These are phyloP conservation scores for Mythimna vitellina DNA, from an alignment of 2,888 invertebrate genomes.

Conservation along the genomic window DNA sequence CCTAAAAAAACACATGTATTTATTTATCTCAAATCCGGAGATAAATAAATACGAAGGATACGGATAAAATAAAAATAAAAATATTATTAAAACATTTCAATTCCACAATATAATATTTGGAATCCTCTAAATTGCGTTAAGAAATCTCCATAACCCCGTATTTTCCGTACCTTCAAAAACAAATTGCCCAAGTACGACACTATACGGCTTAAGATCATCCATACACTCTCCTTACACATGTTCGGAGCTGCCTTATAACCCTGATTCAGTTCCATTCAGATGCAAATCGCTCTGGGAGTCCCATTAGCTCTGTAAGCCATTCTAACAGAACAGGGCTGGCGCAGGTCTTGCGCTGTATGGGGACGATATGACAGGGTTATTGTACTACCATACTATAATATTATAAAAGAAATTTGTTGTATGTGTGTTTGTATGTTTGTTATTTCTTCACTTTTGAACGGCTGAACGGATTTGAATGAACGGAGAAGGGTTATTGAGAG, in stretches of 20 bases:
- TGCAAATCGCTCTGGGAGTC: constrained; percentile 60
- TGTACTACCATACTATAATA: neutral
- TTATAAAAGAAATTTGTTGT: too few species aligned
- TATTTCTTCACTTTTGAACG: too few species aligned
- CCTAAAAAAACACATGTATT: too few species aligned
- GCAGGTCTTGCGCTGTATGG: neutral
- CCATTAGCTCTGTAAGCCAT: constrained; percentile 61
- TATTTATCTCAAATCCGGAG: too few species aligned
- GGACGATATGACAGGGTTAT: constrained; percentile 1
- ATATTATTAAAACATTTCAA: too few species aligned
- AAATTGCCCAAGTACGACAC: constrained; percentile 21
- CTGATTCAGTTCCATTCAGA: constrained; percentile 60
- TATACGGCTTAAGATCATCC: constrained; percentile 49
- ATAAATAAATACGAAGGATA: too few species aligned
- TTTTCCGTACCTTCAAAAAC: constrained; percentile 1
- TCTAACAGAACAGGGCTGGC: constrained; percentile 55
- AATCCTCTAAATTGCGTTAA: too few species aligned
- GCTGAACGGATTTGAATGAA: too few species aligned
- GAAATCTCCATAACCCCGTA: neutral
- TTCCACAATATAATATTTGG: too few species aligned
- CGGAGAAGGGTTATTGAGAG: too few species aligned
- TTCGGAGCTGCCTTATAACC: constrained; percentile 43
- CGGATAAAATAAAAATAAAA: too few species aligned
- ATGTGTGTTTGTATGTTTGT: too few species aligned
- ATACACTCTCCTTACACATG: constrained; percentile 45